Conservation (phyloP, 1,140 invertebrate species). For the Drosophila orena region DNA sequence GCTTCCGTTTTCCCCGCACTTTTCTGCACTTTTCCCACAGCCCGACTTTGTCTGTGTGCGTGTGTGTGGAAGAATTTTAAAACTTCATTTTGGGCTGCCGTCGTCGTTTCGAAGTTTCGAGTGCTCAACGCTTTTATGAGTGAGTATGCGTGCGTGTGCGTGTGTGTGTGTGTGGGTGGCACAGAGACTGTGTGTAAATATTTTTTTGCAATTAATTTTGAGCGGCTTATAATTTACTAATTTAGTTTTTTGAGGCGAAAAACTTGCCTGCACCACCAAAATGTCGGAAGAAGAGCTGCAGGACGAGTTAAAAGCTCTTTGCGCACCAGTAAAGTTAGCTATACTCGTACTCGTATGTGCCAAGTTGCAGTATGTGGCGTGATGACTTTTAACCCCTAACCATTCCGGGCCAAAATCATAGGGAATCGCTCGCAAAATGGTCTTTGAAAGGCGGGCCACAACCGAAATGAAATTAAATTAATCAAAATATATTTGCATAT, state of each 20-base stretch:
- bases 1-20: constrained; percentile 45
- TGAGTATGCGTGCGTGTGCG: constrained; percentile 1
- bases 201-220: constrained; percentile 84
- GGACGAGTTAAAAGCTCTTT: constrained; percentile 32
- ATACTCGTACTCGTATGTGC: constrained; percentile 6
- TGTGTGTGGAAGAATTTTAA: constrained; percentile 72
- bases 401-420: neutral
- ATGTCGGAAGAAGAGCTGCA: constrained; percentile 64
- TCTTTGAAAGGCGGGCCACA: constrained; percentile 6
- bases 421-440: constrained; percentile 28
- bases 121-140: constrained; percentile 21
- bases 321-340: constrained; percentile 15
- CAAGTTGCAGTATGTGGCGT: constrained; percentile 13
- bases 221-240: constrained; percentile 84
- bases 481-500: constrained; percentile 74
- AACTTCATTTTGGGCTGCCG: constrained; percentile 73
- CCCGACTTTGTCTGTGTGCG: constrained; percentile 25
- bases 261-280: constrained; percentile 46
- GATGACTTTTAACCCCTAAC: constrained; percentile 11
- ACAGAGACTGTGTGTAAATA: constrained; percentile 74
- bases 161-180: constrained; percentile 6
- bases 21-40: constrained; percentile 38
- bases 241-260: constrained; percentile 58
- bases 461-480: constrained; percentile 72
- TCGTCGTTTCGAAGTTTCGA: constrained; percentile 56